A percentile compares a stretch with the other conserved stretches of the same genome.
phyloP scores from a whole-genome alignment of 2,888 invertebrate species.

The Gymnocheta viridis region DNA sequence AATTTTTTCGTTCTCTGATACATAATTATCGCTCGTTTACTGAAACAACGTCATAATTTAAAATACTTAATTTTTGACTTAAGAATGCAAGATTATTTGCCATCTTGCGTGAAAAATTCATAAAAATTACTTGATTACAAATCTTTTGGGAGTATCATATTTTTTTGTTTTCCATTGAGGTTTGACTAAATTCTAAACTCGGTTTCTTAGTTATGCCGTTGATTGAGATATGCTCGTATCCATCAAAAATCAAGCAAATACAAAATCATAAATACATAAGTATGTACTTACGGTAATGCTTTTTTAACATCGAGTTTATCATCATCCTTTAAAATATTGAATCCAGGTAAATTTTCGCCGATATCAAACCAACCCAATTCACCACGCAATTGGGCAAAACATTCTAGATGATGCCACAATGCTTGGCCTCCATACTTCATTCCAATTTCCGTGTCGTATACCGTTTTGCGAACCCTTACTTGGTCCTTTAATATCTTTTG shows the following conservation, averaged over 20 bases:
- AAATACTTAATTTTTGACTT: too few species aligned
- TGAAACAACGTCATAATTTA: too few species aligned
- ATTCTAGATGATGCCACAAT: conserved; percentile 95
- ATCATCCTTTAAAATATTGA: conserved; percentile 86
- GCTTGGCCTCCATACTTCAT: conserved; percentile 92
- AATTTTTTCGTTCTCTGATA: too few species aligned
- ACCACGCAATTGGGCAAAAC: conserved; percentile 89
- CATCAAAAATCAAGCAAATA: background rate
- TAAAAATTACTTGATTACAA: too few species aligned
- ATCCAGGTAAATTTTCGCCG: conserved; percentile 90
- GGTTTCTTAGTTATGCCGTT: too few species aligned
- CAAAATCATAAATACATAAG: background rate
- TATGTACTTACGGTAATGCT: conserved; percentile 85
- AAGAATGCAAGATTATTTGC: too few species aligned
- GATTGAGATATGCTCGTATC: background rate
- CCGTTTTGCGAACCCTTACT: conserved; percentile 91
- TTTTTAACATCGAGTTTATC: conserved; percentile 86
- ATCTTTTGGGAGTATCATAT: too few species aligned
- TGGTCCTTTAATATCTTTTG: conserved; percentile 90
- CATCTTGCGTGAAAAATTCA: too few species aligned
- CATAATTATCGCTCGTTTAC: too few species aligned
- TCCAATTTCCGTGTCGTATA: conserved; percentile 90
- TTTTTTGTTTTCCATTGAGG: too few species aligned
- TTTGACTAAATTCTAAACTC: too few species aligned
- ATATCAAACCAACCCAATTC: conserved; percentile 88